These are phyloP conservation scores for Myotis pilosus DNA, from an alignment of 2,797 vertebrate genomes.

Conservation along the genomic window DNA sequence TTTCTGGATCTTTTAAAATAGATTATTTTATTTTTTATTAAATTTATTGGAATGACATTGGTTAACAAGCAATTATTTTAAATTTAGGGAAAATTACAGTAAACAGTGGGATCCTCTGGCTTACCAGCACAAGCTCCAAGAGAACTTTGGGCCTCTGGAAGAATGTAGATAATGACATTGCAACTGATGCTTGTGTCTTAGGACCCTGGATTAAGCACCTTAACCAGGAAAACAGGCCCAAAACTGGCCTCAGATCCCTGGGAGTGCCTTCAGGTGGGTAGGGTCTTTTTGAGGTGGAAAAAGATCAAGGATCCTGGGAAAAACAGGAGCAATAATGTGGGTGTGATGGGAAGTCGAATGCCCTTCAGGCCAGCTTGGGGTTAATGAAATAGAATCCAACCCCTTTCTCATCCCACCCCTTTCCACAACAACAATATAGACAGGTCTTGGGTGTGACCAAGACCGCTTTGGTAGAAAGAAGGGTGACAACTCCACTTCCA, in stretches of 20 bases:
- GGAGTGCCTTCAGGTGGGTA: background rate
- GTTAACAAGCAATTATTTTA: background rate
- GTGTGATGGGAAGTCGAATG: background rate
- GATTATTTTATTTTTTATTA: background rate
- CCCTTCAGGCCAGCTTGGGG: background rate
- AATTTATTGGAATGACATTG: background rate
- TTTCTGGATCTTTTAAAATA: background rate
- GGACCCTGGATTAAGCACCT: background rate
- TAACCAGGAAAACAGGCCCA: background rate
- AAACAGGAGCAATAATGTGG: background rate
- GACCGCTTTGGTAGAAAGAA: background rate
- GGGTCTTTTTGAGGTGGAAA: background rate
- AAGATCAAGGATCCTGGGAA: background rate
- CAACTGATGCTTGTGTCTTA: background rate
- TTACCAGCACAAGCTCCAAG: background rate
- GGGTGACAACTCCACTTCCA: background rate
- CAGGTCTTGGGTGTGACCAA: background rate
- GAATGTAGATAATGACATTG: background rate
- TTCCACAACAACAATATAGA: background rate
- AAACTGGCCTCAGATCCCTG: background rate
- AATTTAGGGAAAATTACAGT: background rate
- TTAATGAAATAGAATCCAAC: background rate
- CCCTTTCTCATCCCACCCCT: background rate
- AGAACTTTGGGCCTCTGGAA: background rate
- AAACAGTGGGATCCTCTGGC: background rate